Percentiles rank a stretch among this genome's conserved stretches.
These are phyloP conservation scores for Saimiri boliviensis DNA, from an alignment of 2,113 vertebrate species.

Conservation along the genomic window DNA sequence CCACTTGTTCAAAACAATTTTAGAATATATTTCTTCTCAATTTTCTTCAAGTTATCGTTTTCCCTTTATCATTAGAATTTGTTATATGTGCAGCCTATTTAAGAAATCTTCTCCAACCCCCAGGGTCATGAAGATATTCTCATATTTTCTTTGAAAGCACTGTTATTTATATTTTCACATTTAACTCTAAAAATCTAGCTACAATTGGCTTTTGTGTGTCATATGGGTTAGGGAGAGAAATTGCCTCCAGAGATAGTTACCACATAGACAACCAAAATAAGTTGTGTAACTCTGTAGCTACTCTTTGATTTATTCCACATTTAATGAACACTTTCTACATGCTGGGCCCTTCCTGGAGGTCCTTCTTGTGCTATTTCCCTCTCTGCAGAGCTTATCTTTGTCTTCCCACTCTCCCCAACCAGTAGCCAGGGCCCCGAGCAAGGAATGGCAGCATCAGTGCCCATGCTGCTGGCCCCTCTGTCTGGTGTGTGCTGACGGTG, in stretches of 20 bases:
- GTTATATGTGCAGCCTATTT: not conserved
- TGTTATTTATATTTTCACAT: not conserved
- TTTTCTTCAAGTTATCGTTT: not conserved
- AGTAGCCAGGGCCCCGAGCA: not conserved
- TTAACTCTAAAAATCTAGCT: not conserved
- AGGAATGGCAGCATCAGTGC: not conserved
- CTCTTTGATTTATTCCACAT: not conserved
- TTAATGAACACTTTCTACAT: not conserved
- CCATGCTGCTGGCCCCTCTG: not conserved
- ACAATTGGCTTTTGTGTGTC: not conserved
- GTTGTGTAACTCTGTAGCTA: not conserved
- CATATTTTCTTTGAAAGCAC: not conserved
- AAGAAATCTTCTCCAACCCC: not conserved
- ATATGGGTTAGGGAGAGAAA: not conserved
- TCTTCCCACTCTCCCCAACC: not conserved
- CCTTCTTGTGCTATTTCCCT: not conserved
- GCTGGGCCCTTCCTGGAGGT: not conserved
- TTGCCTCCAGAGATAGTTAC: not conserved
- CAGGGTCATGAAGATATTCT: not conserved
- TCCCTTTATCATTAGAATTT: slow-evolving; percentile 3
- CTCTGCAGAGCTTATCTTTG: not conserved
- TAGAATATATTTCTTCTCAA: not conserved
- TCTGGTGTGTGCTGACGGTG: not conserved
- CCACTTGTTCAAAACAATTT: not conserved
- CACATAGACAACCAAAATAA: not conserved